Percentiles rank a stretch among this genome's conserved stretches.
These are phyloP conservation scores for Charaxes varanes DNA, from an alignment of 1,140 invertebrate genomes.

Conservation along the genomic window DNA sequence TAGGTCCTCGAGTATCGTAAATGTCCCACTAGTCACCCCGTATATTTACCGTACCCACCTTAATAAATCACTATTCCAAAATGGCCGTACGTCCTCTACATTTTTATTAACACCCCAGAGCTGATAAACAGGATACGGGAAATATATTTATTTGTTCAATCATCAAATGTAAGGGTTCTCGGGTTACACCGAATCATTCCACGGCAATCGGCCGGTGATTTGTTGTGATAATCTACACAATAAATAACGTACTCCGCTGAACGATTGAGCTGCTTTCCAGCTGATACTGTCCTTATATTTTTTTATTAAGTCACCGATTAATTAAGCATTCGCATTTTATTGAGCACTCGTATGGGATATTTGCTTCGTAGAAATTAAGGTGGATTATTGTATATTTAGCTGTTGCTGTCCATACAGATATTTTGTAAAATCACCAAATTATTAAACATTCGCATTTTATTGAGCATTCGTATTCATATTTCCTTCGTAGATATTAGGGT, in stretches of 20 bases:
- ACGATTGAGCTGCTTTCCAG: slow-evolving; percentile 62
- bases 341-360: too few relatives aligned
- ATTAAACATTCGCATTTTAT: too few relatives aligned
- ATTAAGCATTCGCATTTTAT: slow-evolving; percentile 17
- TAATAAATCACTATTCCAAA: too few relatives aligned
- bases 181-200: slow-evolving; percentile 66
- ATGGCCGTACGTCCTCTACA: too few relatives aligned
- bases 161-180: slow-evolving; percentile 70
- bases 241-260: slow-evolving; percentile 62
- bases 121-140: slow-evolving; percentile 69
- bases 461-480: too few relatives aligned
- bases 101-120: slow-evolving; percentile 71
- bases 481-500: too few relatives aligned
- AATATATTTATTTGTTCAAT: slow-evolving; percentile 74
- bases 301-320: slow-evolving; percentile 23
- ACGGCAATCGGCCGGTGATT: slow-evolving; percentile 59
- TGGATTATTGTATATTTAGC: too few relatives aligned
- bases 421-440: neutral
- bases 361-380: too few relatives aligned
- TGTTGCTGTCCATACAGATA: too few relatives aligned
- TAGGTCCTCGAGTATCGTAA: too few relatives aligned
- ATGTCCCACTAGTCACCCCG: too few relatives aligned
- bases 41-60: too few relatives aligned
- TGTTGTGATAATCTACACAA: slow-evolving; percentile 69
- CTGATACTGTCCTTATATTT: slow-evolving; percentile 32